Base-by-base conservation (phyloP, 2,113 vertebrate genomes). In the Phylloscopus whistleri region DNA sequence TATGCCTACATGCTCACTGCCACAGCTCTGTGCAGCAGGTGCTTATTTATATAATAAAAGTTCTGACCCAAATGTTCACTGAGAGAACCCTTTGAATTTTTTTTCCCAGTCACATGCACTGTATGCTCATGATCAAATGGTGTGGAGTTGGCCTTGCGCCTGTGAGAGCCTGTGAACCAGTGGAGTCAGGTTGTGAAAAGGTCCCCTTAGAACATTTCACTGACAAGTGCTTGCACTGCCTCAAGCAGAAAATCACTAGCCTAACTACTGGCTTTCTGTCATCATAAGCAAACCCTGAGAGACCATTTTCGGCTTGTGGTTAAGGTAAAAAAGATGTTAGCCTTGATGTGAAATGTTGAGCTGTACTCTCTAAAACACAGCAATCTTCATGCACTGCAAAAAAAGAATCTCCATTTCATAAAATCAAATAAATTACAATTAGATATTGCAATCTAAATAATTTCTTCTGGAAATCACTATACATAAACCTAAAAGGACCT, bases 191-290 rank as follows among this genome's bases (percentile, higher is more conserved):
- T 37, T 95, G 68, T 88, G 72, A 87, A 93, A 92, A 95, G 75
- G 62, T 95, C 43, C 48, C 86, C 44, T 91, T 79, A 91, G 75
- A 91, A 95, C 75, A 58, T 88, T 95, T 90, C 81, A 82, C 23
- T 96, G 81, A 91, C 86, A 82, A 94, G 72, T 62, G 81, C 93
- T 96, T 89, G 88, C 90, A 90, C 75, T 93, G 95, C 89, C 94
- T 95, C 64, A 51, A 97, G 91, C 96, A 96, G 80, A 94, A 94
- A 94, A 90, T 91, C 86, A 76, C 81, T 84, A 83, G 58, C 70
- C 39, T 63, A 90, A 91, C 68, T 79, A 55, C 74, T 74, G 70
- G 35, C 72, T 94, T 83, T 96, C 82, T 95, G 84, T 90, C 77
- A 76, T 84, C 72, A 82, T 94, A 95, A 92, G 55, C 53, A 87